Evolutionary conservation across 2,113 vertebrate species (phyloP), one percentile per base, ranked within the genome.

Genomic region (Pelobates fuscus): DNA sequence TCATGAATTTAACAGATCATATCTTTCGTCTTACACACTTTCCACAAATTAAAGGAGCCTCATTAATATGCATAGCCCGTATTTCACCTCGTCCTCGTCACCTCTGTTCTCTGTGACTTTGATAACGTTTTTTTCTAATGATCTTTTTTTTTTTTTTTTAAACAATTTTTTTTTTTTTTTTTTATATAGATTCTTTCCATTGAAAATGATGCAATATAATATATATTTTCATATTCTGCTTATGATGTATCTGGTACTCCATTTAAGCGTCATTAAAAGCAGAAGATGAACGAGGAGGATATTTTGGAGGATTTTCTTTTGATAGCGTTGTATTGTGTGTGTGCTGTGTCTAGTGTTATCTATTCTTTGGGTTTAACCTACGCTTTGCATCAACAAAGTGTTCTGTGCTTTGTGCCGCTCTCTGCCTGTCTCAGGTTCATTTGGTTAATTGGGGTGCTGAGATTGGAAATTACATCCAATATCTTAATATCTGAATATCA

Each of bases 1-100:
- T 43, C n/a, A 21, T 20, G 25, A 27, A 44, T 29, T 57, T 57
- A 27, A 66, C 52, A 58, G 41, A 59, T 75, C 62, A 44, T 37
- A 21, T 52, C 52, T 18, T 52, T 67, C 52, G 62, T 75, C 71
- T 67, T 43, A 52, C 24, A n/a, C 61, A 74, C 64, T 65, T 66
- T 74, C 49, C 60, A 41, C 25, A 54, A 57, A 74, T 76, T 76
- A 67, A 25, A 67, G 62, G 32, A 67, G 44, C 8, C 54, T 59
- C 43, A 77, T 68, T 77, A 54, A 60, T 77, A 77, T 77, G 57
- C 43, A 60, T 77, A 77, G 68, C 65, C 65, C 49, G 73, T 58
- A 52, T 21, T 68, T 68, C 65, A 68, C 64, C 73, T 76, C 65
- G 32, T 61, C n/a, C 21, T 11, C 66, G 49, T 77, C 55, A 77